These are phyloP conservation scores for Platycercus adscitus DNA, from an alignment of 2,113 vertebrate species.

Conservation along the genomic window DNA sequence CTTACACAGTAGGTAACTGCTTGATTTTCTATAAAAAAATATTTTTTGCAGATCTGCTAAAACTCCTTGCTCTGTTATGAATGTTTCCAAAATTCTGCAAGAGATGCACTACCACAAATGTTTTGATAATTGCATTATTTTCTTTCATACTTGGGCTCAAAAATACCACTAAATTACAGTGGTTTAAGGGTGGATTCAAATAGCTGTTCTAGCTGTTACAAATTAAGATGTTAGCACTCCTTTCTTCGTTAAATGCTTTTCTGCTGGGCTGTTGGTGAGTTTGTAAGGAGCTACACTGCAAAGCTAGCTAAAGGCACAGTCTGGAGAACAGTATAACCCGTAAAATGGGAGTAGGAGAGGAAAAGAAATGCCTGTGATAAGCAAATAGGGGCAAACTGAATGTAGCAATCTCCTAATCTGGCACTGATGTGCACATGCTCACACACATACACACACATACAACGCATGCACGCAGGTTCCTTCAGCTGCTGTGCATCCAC, in stretches of 20 bases:
- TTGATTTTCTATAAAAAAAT: not conserved
- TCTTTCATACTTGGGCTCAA: not conserved
- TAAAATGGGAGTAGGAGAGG: not conserved
- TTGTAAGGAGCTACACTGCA: not conserved
- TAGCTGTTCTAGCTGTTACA: not conserved
- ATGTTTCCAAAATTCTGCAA: not conserved
- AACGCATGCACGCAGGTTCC: accelerated
- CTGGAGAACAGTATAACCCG: not conserved
- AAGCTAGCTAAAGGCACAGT: not conserved
- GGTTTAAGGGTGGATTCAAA: not conserved
- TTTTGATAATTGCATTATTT: not conserved
- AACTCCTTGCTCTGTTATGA: not conserved
- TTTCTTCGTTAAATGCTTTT: not conserved
- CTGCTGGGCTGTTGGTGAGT: not conserved
- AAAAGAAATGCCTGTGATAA: not conserved
- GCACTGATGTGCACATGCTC: accelerated
- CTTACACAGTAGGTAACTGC: not conserved
- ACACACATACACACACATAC: not conserved
- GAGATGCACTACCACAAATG: not conserved
- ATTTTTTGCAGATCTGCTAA: not conserved
- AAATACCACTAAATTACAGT: not conserved
- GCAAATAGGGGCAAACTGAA: not conserved
- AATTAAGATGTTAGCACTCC: not conserved
- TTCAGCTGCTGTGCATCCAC: not conserved
- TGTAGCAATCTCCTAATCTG: not conserved